Conservation (phyloP, 2,113 vertebrate genomes). For the Vulpes ferrilata region DNA sequence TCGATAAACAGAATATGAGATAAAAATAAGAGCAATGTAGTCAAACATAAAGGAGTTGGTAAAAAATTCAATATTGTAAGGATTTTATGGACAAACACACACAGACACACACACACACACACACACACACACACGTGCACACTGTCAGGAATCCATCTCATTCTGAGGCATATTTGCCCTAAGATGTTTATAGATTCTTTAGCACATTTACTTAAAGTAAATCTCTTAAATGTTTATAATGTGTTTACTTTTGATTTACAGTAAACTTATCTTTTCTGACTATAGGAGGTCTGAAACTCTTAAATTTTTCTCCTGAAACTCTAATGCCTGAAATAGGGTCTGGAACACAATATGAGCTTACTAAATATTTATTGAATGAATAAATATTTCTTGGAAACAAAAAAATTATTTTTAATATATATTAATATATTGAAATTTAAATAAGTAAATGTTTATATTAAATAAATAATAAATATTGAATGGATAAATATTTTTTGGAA, state of each 20-base stretch:
- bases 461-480: not conserved
- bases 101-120: fast-evolving
- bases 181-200: not conserved
- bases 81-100: not conserved
- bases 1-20: not conserved
- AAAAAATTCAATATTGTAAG: not conserved
- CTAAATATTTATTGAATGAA: not conserved
- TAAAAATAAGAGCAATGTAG: not conserved
- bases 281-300: not conserved
- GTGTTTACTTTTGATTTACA: not conserved
- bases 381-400: not conserved
- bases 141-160: not conserved
- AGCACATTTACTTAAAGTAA: not conserved
- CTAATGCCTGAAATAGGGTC: not conserved
- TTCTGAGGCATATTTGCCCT: not conserved
- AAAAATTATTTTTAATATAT: not conserved
- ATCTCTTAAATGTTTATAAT: not conserved
- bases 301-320: not conserved
- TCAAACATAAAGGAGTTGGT: not conserved
- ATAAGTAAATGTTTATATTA: too few relatives aligned
- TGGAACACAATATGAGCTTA: not conserved
- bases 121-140: not conserved
- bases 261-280: not conserved
- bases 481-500: not conserved
- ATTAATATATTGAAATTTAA: too few relatives aligned